These are phyloP conservation scores for Cephalopterus ornatus DNA, from an alignment of 2,113 vertebrate genomes.

Conservation along the genomic window DNA sequence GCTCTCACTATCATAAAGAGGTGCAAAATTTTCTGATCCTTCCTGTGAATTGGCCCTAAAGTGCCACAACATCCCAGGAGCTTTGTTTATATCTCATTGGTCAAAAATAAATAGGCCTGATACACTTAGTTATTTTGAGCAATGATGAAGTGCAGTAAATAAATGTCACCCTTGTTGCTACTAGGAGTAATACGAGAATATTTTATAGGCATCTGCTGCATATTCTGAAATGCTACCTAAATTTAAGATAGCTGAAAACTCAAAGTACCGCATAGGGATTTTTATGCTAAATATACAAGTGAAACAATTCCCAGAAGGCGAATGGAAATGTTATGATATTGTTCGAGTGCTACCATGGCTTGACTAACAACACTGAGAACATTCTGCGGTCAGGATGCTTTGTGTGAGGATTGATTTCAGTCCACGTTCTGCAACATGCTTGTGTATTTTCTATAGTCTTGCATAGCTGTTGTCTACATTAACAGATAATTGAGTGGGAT, in stretches of 20 bases:
- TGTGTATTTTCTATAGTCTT: accelerated
- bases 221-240: constrained; percentile 15
- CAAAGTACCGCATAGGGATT: neutral
- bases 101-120: constrained; percentile 56
- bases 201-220: constrained; percentile 30
- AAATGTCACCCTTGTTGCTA: constrained; percentile 57
- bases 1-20: neutral
- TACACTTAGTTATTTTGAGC: constrained; percentile 45
- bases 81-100: constrained; percentile 34
- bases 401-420: neutral
- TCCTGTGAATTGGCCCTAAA: constrained; percentile 59
- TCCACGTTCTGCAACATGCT: neutral
- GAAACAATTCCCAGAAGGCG: neutral
- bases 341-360: neutral
- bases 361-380: neutral
- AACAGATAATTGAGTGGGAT: neutral
- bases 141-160: constrained; percentile 55
- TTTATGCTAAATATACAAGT: constrained; percentile 6
- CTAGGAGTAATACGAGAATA: constrained; percentile 3
- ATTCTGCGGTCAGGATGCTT: neutral
- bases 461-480: neutral
- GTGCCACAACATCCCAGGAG: constrained; percentile 48
- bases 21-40: constrained; percentile 46
- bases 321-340: neutral
- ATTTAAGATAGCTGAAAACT: constrained; percentile 16